Conservation (phyloP, 2,113 vertebrate species). For the Epinephelus lanceolatus region DNA sequence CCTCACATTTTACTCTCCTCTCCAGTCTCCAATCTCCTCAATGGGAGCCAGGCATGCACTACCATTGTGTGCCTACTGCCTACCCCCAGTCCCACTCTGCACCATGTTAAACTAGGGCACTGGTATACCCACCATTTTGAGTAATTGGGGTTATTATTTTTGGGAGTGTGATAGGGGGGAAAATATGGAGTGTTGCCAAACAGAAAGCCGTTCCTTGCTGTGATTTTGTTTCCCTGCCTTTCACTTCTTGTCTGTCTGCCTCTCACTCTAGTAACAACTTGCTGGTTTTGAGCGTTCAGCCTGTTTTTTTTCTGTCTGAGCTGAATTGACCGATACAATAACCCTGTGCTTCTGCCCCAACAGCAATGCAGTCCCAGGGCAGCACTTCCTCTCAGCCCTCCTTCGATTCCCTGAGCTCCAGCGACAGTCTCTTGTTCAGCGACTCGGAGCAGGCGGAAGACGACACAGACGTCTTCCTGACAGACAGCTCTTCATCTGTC, state of each 20-base stretch:
- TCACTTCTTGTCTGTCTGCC: neutral
- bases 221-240: neutral
- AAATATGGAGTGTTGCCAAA: neutral
- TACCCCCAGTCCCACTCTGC: slow-evolving; percentile 71
- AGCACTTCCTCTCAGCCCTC: slow-evolving; percentile 85
- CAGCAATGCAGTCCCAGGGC: slow-evolving; percentile 85
- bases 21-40: slow-evolving; percentile 74
- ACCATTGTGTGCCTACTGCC: slow-evolving; percentile 75
- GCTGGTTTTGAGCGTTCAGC: slow-evolving; percentile 15
- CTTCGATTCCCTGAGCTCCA: slow-evolving; percentile 82
- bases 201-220: neutral
- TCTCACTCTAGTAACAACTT: neutral
- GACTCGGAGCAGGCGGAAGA: slow-evolving; percentile 82
- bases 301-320: slow-evolving; percentile 9
- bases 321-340: neutral
- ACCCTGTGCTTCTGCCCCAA: slow-evolving; percentile 4
- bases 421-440: slow-evolving; percentile 81
- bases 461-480: slow-evolving; percentile 85
- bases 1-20: slow-evolving; percentile 77
- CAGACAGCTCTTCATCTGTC: slow-evolving; percentile 72
- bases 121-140: slow-evolving; percentile 77
- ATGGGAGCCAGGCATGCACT: slow-evolving; percentile 76
- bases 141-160: slow-evolving; percentile 62
- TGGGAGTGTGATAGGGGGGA: slow-evolving; percentile 10
- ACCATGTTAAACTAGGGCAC: slow-evolving; percentile 79